Evolutionary conservation across 2,888 invertebrate species (phyloP), one percentile per base, ranked within the genome.

Genomic region (Itoplectis maculator): DNA sequence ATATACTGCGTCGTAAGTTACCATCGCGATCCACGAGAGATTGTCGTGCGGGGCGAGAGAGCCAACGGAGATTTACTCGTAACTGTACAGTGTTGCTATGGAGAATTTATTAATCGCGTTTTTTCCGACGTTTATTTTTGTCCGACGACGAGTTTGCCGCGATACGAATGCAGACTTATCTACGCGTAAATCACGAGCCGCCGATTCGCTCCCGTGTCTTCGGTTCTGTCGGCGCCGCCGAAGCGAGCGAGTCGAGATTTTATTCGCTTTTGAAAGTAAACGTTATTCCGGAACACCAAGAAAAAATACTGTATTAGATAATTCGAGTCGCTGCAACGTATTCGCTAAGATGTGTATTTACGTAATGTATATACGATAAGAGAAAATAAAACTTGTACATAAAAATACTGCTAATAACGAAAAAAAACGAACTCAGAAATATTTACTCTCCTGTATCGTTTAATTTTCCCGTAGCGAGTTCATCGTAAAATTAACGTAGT

Each of bases 361-460:
- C 77, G 81, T 70, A 73, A 81, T 83, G 78, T 83, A 81, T 81
- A 83, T 83, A 81, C 70, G 66, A 83, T 81, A 83, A 83, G 56
- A 70, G 35, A 68, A 66, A 78, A 63, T 37, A 2, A 37, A 81
- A 83, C 81, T 79, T 83, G 83, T 83, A 83, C 74, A 83, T 83
- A 81, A 73, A 5, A 61, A 61, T 42, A 54, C n/a, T 29, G 23
- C 56, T n/a, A 45, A 59, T 72, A 29, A 56, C n/a, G 47, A 35
- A 45, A n/a, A n/a, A n/a, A 45, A 47, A 47, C 29, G 9, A 23
- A 29, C n/a, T n/a, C n/a, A n/a, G n/a, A n/a, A n/a, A n/a, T n/a
- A n/a, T n/a, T n/a, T n/a, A n/a, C n/a, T n/a, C n/a, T n/a, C n/a
- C n/a, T n/a, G 5, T 1, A 45, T 23, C 8, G 0, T 7, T n/a